phyloP scores from a whole-genome alignment of 2,113 vertebrate species.

The Solenodon paradoxus region DNA sequence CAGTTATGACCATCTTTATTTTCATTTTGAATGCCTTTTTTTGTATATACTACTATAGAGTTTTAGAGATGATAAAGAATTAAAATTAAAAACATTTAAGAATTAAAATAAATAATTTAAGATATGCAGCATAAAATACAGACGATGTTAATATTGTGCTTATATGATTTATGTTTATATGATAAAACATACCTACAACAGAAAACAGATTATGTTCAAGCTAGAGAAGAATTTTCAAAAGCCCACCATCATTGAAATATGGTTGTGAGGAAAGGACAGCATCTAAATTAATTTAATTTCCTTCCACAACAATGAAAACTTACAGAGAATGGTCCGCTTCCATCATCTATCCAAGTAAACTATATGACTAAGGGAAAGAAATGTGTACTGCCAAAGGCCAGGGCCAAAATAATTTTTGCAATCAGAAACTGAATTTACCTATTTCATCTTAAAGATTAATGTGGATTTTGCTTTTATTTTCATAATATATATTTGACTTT shows the following conservation, averaged over 20 bases:
- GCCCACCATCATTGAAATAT: background rate
- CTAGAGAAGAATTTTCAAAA: conserved; percentile 15
- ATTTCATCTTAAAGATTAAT: background rate
- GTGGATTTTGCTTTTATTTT: background rate
- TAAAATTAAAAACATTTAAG: too few relatives aligned
- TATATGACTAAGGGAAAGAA: background rate
- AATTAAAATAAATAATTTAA: conserved; percentile 14
- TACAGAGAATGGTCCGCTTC: background rate
- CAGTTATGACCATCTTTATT: fast-evolving
- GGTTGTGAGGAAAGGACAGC: background rate
- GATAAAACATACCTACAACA: background rate
- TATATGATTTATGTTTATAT: background rate
- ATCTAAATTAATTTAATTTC: background rate
- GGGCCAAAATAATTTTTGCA: background rate
- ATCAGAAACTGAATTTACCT: background rate
- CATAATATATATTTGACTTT: background rate
- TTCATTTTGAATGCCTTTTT: background rate
- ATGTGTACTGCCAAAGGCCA: background rate
- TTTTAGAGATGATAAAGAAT: conserved; percentile 15
- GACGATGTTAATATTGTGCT: too few relatives aligned
- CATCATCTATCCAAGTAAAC: background rate
- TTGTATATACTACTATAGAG: background rate
- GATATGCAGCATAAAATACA: background rate
- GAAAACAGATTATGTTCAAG: background rate
- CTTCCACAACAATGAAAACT: background rate